These are phyloP conservation scores for Tenualosa thibaudeaui DNA, from an alignment of 2,797 vertebrate genomes.

Conservation along the genomic window DNA sequence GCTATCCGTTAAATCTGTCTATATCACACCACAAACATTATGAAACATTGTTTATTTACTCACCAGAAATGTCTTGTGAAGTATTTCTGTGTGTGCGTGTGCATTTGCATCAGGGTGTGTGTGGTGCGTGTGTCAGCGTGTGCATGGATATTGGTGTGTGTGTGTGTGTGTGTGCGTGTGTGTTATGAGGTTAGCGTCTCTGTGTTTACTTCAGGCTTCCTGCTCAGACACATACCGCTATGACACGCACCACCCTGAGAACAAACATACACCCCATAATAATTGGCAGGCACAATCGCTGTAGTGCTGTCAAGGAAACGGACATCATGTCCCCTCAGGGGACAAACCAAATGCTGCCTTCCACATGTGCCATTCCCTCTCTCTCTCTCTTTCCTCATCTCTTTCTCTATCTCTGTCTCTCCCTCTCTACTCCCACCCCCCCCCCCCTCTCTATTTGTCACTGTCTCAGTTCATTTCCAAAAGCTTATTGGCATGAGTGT, in stretches of 20 bases:
- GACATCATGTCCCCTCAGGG: constrained; percentile 61
- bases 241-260: constrained; percentile 58
- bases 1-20: neutral
- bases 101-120: neutral
- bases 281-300: constrained; percentile 64
- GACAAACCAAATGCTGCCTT: constrained; percentile 29
- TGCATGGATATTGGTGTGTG: neutral
- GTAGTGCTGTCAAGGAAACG: constrained; percentile 57
- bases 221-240: constrained; percentile 61
- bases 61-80: neutral
- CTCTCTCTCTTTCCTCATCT: neutral
- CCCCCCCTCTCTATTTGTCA: neutral
- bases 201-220: constrained; percentile 64
- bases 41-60: neutral
- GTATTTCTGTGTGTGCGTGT: neutral
- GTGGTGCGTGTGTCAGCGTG: neutral
- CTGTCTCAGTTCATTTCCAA: neutral
- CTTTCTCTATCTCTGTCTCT: neutral
- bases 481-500: no score
- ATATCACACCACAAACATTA: neutral
- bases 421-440: neutral
- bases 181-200: constrained; percentile 27
- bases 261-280: constrained; percentile 66
- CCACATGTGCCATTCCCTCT: constrained; percentile 51
- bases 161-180: neutral